Evolutionary conservation across 2,113 vertebrate species (phyloP).

Genomic region (Willisornis vidua): DNA sequence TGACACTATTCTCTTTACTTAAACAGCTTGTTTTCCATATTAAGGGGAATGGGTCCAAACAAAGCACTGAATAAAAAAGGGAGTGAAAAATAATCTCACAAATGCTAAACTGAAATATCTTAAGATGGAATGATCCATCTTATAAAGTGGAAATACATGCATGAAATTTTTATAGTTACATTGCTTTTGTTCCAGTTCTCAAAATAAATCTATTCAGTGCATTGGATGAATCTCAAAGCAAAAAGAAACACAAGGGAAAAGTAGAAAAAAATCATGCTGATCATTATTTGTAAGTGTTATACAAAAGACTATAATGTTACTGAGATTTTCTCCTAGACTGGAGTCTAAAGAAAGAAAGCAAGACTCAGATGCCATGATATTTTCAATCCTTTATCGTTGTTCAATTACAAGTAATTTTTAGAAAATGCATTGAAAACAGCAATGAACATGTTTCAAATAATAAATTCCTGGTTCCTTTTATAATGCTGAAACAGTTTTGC

Average conservation of each 20-base stretch:
- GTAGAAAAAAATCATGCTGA: background rate
- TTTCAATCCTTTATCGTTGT: background rate
- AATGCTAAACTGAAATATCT: background rate
- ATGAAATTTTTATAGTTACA: slow-evolving; percentile 8
- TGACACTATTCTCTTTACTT: background rate
- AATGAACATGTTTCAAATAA: background rate
- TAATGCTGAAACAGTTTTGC: background rate
- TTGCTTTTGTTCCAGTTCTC: slow-evolving; percentile 21
- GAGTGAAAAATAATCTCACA: background rate
- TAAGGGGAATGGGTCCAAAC: background rate
- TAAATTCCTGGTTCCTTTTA: background rate
- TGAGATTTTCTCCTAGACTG: background rate
- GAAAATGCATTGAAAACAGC: background rate
- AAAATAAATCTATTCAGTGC: slow-evolving; percentile 1
- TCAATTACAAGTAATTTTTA: background rate
- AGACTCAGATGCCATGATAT: background rate
- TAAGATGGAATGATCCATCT: background rate
- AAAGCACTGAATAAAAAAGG: background rate
- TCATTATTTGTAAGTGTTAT: background rate
- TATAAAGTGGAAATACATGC: background rate
- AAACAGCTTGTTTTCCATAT: background rate
- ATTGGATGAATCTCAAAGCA: background rate
- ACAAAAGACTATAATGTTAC: background rate
- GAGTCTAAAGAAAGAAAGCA: background rate
- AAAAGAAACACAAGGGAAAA: background rate